These are phyloP conservation scores for Lonchura striata DNA, from an alignment of 2,113 vertebrate genomes.

Conservation along the genomic window DNA sequence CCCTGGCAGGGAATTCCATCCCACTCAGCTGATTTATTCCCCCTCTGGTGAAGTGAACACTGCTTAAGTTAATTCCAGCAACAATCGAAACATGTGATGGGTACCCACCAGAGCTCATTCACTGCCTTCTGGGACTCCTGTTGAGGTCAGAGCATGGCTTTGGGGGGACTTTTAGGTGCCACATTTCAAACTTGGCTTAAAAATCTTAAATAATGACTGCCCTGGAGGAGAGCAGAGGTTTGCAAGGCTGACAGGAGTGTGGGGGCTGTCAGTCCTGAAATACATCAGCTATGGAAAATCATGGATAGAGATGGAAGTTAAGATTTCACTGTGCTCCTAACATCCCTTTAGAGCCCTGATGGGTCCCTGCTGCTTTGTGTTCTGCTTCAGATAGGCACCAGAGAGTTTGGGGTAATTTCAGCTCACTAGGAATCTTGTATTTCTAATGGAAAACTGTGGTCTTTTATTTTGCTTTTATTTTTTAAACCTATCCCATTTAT, in stretches of 20 bases:
- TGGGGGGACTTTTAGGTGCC: not conserved
- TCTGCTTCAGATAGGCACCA: not conserved
- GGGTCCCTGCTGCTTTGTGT: not conserved
- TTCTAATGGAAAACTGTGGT: not conserved
- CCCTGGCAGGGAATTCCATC: not conserved
- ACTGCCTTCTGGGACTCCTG: not conserved
- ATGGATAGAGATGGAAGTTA: not conserved
- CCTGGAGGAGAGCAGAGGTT: not conserved
- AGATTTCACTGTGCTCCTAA: not conserved
- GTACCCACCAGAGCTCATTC: not conserved
- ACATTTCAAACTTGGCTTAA: not conserved
- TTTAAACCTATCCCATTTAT: not conserved
- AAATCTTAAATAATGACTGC: not conserved
- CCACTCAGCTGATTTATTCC: constrained; percentile 11
- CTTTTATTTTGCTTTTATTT: not conserved
- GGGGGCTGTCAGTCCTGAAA: not conserved
- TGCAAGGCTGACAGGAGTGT: not conserved
- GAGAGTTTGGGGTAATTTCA: not conserved
- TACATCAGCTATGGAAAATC: not conserved
- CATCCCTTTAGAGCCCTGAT: not conserved
- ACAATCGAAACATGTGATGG: not conserved
- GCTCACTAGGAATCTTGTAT: not conserved
- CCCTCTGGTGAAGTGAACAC: not conserved
- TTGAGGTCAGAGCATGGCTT: not conserved
- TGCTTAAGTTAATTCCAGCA: constrained; percentile 18